Conservation (phyloP, 2,113 vertebrate genomes). For the Grammomys dolichurus region DNA sequence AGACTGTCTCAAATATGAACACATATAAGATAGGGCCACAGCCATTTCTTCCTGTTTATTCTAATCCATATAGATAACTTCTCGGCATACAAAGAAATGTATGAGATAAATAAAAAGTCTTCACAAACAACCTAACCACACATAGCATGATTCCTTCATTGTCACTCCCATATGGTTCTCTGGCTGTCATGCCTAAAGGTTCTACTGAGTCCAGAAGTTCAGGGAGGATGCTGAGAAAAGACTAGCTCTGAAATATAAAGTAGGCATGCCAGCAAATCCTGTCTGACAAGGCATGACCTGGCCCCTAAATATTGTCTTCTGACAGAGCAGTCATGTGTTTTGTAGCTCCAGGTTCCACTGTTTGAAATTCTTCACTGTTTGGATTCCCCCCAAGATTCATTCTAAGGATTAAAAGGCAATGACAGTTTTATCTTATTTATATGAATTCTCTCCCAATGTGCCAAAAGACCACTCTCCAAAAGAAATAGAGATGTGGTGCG, state of each 20-base stretch:
- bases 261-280: slow-evolving; percentile 9
- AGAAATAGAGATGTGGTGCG: neutral
- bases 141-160: neutral
- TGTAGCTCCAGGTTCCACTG: neutral
- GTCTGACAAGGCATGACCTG: neutral
- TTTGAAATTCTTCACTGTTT: neutral
- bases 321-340: neutral
- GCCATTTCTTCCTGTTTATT: slow-evolving; percentile 24
- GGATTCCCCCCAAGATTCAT: neutral
- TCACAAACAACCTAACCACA: slow-evolving; percentile 30
- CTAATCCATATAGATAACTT: slow-evolving; percentile 30
- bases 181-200: slow-evolving; percentile 39
- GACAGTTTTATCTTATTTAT: neutral
- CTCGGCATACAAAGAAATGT: slow-evolving; percentile 19
- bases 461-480: neutral
- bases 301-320: neutral
- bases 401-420: slow-evolving; percentile 1
- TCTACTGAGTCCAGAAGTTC: slow-evolving; percentile 13
- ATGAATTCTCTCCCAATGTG: slow-evolving; percentile 5
- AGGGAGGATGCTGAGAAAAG: slow-evolving; percentile 27
- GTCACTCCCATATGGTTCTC: neutral
- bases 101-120: no score
- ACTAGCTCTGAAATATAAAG: neutral
- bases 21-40: neutral
- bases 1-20: neutral